Percentiles rank a stretch among this genome's conserved stretches.
These are phyloP conservation scores for Percopsis transmontana DNA, from an alignment of 2,113 vertebrate species.

Conservation along the genomic window DNA sequence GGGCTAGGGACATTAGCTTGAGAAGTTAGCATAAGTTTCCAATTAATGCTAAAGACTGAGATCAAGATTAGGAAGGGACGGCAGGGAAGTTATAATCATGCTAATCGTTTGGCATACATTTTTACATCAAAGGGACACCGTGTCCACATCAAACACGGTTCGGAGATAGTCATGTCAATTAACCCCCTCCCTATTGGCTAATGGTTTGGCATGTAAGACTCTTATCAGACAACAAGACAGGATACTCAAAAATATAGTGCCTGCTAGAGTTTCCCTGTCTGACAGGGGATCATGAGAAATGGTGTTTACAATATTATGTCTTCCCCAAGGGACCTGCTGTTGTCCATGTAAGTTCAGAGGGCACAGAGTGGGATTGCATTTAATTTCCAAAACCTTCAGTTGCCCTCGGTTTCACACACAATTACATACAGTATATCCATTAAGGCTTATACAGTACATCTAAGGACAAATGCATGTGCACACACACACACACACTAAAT, in stretches of 20 bases:
- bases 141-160: conserved; percentile 61
- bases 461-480: neutral
- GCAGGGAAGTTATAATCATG: conserved; percentile 64
- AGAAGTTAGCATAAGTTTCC: conserved; percentile 65
- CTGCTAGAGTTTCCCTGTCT: conserved; percentile 20
- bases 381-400: conserved; percentile 1
- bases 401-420: neutral
- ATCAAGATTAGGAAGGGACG: conserved; percentile 52
- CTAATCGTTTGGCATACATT: conserved; percentile 66
- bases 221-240: conserved; percentile 51
- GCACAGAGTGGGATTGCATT: neutral
- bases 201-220: conserved; percentile 48
- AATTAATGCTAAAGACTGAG: conserved; percentile 67
- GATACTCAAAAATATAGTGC: conserved; percentile 24
- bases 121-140: conserved; percentile 70
- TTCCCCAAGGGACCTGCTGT: conserved; percentile 10
- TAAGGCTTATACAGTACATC: too few species aligned
- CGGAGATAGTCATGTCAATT: conserved; percentile 51
- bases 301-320: conserved; percentile 28
- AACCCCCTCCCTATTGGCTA: conserved; percentile 47
- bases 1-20: conserved; percentile 32
- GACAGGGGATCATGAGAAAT: conserved; percentile 42
- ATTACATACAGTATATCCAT: neutral
- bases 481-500: conserved; percentile 9
- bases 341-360: neutral